A percentile compares a stretch with the other conserved stretches of the same genome.
phyloP scores from a whole-genome alignment of 1,140 invertebrate species.

The Tetranychus cinnabarinus region DNA sequence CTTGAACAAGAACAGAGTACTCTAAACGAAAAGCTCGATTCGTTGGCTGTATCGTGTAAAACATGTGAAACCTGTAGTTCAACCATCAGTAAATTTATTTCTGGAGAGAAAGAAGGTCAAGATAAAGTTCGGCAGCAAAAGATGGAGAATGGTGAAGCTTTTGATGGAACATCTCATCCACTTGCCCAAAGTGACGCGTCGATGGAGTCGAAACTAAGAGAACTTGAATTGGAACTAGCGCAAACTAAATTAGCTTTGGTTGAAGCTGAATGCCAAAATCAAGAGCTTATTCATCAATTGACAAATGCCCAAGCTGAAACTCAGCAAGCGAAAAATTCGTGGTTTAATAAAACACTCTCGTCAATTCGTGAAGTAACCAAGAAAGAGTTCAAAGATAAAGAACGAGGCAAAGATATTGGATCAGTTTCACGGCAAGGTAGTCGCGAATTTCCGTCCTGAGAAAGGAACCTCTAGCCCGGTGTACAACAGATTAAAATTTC shows the following conservation, averaged over 20 bases:
- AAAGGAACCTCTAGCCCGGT: too few relatives aligned
- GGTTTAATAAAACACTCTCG: constrained; percentile 66
- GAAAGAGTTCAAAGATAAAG: constrained; percentile 14
- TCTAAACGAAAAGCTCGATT: constrained; percentile 18
- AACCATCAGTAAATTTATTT: not conserved
- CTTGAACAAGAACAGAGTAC: constrained; percentile 53
- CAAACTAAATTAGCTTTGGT: constrained; percentile 89
- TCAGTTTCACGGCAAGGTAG: too few relatives aligned
- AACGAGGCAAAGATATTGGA: not conserved
- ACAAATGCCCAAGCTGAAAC: constrained; percentile 54
- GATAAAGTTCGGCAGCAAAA: not conserved
- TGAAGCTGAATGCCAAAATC: constrained; percentile 85
- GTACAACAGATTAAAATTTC: too few relatives aligned
- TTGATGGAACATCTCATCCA: constrained; percentile 11
- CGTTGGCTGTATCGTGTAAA: not conserved
- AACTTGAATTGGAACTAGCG: constrained; percentile 80
- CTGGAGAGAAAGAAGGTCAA: constrained; percentile 10
- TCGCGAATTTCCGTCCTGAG: too few relatives aligned
- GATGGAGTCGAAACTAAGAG: constrained; percentile 37
- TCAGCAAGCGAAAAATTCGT: constrained; percentile 45
- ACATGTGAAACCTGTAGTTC: constrained; percentile 7
- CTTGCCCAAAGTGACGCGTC: constrained; percentile 8
- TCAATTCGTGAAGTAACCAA: constrained; percentile 38
- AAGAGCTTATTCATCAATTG: constrained; percentile 45
- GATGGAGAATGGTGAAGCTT: not conserved